phyloP scores from a whole-genome alignment of 2,797 vertebrate genomes.

The Poecilia velifera region DNA sequence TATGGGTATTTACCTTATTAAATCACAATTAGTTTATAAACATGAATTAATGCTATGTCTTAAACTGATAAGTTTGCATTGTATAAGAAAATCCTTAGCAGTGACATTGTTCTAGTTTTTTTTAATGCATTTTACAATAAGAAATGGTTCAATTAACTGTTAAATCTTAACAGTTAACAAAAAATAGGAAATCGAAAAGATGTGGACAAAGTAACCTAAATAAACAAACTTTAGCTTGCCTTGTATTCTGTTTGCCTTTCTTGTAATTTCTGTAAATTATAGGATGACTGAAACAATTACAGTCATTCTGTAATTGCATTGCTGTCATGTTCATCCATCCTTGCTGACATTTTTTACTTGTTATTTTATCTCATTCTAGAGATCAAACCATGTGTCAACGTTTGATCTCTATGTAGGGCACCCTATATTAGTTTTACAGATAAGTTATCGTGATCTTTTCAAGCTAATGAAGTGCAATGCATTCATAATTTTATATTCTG shows the following conservation, averaged over 20 bases:
- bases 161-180: neutral
- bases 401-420: neutral
- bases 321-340: neutral
- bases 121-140: neutral
- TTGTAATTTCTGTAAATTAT: neutral
- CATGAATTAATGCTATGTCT: neutral
- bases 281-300: too few relatives aligned
- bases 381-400: neutral
- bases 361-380: neutral
- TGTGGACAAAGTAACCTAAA: neutral
- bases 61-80: neutral
- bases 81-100: neutral
- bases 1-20: neutral
- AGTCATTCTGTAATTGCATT: neutral
- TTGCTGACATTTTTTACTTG: neutral
- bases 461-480: neutral
- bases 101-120: neutral
- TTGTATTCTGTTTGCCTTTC: neutral
- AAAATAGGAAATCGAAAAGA: neutral
- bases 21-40: neutral
- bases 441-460: neutral
- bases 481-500: conserved; percentile 4
- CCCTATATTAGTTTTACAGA: neutral
- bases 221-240: neutral
- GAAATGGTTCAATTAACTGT: neutral